Evolutionary conservation across 2,113 vertebrate genomes (phyloP).

Genomic region (Lampris incognitus): DNA sequence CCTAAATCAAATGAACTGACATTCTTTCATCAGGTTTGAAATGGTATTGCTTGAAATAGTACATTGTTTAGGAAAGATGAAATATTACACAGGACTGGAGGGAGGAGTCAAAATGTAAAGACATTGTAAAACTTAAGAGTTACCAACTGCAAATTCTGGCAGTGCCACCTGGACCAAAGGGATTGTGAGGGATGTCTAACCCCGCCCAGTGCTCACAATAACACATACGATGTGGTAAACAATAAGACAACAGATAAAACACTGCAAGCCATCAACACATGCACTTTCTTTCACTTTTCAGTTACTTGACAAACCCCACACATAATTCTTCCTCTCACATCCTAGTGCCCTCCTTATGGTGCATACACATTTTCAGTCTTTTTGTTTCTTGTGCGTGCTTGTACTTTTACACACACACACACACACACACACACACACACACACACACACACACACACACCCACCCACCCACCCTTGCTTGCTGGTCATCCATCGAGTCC

Average conservation of each 20-base stretch:
- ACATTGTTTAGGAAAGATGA: not conserved
- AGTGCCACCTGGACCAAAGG: too few species aligned
- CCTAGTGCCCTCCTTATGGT: not conserved
- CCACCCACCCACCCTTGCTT: slow-evolving; percentile 29
- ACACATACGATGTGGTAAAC: not conserved
- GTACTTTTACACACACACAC: not conserved
- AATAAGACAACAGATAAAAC: not conserved
- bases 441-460: slow-evolving; percentile 22
- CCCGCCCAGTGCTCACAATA: too few species aligned
- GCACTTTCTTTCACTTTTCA: not conserved
- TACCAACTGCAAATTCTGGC: too few species aligned
- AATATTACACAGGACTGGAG: not conserved
- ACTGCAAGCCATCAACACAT: not conserved
- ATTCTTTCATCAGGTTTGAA: slow-evolving; percentile 7
- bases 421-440: slow-evolving; percentile 22
- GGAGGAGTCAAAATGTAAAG: not conserved
- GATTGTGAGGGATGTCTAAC: too few species aligned
- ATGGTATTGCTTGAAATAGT: slow-evolving; percentile 18
- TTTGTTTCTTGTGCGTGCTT: not conserved
- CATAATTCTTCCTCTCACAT: not conserved
- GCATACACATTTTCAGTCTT: not conserved
- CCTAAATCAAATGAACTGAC: slow-evolving; percentile 22
- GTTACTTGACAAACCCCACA: slow-evolving; percentile 4
- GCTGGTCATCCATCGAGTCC: not conserved
- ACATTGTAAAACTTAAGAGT: not conserved